phyloP scores from a whole-genome alignment of 2,113 vertebrate genomes.

The Corythornis cristatus region DNA sequence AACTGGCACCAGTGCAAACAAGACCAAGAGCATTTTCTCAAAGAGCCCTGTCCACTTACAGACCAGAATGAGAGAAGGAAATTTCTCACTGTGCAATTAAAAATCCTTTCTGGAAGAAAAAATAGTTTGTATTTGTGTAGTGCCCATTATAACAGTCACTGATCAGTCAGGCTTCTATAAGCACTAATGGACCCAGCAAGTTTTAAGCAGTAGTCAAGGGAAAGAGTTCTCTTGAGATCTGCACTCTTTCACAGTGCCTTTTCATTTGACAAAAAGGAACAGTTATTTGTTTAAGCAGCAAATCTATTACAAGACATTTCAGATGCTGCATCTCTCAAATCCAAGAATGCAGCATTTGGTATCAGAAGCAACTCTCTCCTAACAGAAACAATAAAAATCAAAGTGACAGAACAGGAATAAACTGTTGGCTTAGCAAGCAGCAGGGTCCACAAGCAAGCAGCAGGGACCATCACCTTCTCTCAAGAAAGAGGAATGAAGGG shows the following conservation, averaged over 20 bases:
- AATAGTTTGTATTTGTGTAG: neutral
- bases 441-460: neutral
- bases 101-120: neutral
- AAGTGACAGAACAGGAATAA: neutral
- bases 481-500: neutral
- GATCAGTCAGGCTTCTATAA: slow-evolving; percentile 1
- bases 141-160: neutral
- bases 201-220: neutral
- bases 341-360: neutral
- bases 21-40: neutral
- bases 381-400: neutral
- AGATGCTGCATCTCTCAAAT: neutral
- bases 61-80: neutral
- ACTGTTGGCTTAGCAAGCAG: neutral
- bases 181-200: neutral
- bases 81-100: neutral
- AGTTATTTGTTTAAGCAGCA: neutral
- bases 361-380: neutral
- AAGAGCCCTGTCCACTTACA: neutral
- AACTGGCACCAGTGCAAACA: neutral
- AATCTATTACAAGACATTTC: neutral
- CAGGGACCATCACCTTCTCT: neutral
- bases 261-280: neutral
- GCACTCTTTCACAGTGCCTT: neutral
- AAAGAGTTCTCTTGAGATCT: neutral